Evolutionary conservation across 2,888 invertebrate genomes (phyloP), one percentile per base, ranked within the genome.

Genomic region (Elegia similella): DNA sequence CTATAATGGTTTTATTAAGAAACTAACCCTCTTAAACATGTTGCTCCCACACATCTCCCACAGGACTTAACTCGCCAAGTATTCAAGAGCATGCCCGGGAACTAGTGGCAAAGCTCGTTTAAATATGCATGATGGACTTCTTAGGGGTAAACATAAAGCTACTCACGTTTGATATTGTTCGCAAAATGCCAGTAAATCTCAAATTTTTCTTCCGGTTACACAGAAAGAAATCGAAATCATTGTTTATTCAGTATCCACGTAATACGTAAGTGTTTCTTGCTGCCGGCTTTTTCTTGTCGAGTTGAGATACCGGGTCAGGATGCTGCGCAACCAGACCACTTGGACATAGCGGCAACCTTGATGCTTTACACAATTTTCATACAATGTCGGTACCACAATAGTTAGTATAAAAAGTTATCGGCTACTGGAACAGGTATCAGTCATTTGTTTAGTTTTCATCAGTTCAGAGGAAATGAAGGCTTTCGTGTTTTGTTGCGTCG

Each of bases 311-410:
- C 73, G 70, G 68, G 75, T 75, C 70, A 70, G 69, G 67, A 70
- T 62, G 68, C 76, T 79, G 74, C 85, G 88, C 84, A 89, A 88
- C 74, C 59, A 72, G 64, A 73, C 73, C 73, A 67, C 69, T 65
- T 75, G 70, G 72, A 73, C 73, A 67, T 65, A 76, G 73, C 67
- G 76, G 81, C 82, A 89, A 87, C 91, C 91, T 90, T 90, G 90
- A 74, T 72, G 66, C 69, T 86, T 87, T 87, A 79, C 89, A 89
- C 89, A 89, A 89, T 83, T 82, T 86, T 83, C 79, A 80, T 82
- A 82, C 82, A 79, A 84, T 78, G 76, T 76, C 15, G 38, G 47
- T 38, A 47, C 56, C 48, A 48, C 42, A 38, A 30, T 71, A 76
- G 74, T 78, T 66, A 80, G 82, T 91, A 91, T 91, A 91, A 87